Evolutionary conservation across 2,113 vertebrate species (phyloP), one percentile per base, ranked within the genome.

Genomic region (Myotis lucifugus): DNA sequence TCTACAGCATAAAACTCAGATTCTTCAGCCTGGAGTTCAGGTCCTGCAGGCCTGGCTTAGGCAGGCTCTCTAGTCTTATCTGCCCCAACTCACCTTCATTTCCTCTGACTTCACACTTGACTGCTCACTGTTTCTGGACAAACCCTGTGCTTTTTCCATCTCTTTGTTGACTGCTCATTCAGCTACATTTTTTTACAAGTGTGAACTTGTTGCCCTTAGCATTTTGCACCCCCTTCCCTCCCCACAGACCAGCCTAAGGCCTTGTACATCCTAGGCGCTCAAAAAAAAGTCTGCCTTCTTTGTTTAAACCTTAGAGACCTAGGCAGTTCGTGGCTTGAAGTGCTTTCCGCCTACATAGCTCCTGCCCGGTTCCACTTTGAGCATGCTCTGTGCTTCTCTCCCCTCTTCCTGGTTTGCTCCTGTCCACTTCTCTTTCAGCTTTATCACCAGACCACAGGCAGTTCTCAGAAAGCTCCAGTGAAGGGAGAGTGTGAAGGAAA

Each of bases 351-450:
- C 40, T 70, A n/a, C 59, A 37, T n/a, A 59, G 4, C 48, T 32
- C 14, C 69, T 74, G 85, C 4, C 42, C 17, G 21, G 42, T 91
- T 95, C 78, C 83, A 93, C 93, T 93, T 69, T 67, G 76, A 73
- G 48, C n/a, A 9, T 21, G 6, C 64, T 83, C 29, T 61, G 11
- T 12, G 2, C 13, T 52, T 56, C 59, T 84, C 59, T 52, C 13
- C 77, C 42, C 48, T 27, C 89, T 85, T 94, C 91, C 92, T 95
- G 89, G 79, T 76, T 84, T 88, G 84, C 69, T 93, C 27, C 94
- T 91, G n/a, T 67, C 82, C 84, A 93, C 95, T 97, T 97, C 96
- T 97, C 96, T 90, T 93, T 97, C 64, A 46, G 95, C 92, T 54
- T 81, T 96, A 95, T 92, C 84, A 50, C 52, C 77, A 86, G 86